These are phyloP conservation scores for Drosophila colorata DNA, from an alignment of 2,888 invertebrate genomes.

Conservation along the genomic window DNA sequence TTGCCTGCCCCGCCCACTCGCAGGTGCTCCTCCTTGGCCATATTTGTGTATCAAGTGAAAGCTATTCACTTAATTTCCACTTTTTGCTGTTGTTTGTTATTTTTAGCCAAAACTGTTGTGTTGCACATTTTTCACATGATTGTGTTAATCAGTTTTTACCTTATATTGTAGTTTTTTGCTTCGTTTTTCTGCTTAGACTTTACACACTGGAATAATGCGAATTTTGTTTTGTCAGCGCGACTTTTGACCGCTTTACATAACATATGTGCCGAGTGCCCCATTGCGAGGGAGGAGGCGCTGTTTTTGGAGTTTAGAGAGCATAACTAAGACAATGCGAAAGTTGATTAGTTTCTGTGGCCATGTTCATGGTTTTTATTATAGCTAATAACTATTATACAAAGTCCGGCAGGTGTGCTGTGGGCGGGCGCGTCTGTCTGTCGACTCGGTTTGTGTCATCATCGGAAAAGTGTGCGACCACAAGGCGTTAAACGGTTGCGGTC, in stretches of 20 bases:
- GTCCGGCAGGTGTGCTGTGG: conserved; percentile 12
- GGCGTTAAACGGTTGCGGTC: conserved; percentile 69
- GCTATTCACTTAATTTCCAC: conserved; percentile 69
- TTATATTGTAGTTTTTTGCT: conserved; percentile 27
- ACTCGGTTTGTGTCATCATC: conserved; percentile 16
- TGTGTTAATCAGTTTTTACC: conserved; percentile 71
- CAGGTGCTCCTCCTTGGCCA: conserved; percentile 28
- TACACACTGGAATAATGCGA: conserved; percentile 42
- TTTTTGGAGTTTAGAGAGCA: conserved; percentile 25
- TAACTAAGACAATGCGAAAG: conserved; percentile 36
- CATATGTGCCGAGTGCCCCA: not conserved
- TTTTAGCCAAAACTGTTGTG: conserved; percentile 57
- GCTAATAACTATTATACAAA: conserved; percentile 29
- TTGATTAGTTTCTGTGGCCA: conserved; percentile 30
- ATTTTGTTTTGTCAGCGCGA: conserved; percentile 33
- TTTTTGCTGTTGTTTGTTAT: conserved; percentile 52
- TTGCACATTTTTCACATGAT: conserved; percentile 77
- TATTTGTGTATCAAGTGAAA: conserved; percentile 74
- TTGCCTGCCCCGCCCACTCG: conserved; percentile 54
- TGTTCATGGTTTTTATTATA: conserved; percentile 25
- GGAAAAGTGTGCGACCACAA: conserved; percentile 40
- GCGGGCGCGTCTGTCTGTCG: conserved; percentile 20
- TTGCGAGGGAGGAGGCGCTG: conserved; percentile 1
- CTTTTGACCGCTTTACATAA: conserved; percentile 66
- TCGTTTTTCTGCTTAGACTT: conserved; percentile 13